Evolutionary conservation across 1,140 invertebrate species (phyloP).

Genomic region (Drosophila lowei): DNA sequence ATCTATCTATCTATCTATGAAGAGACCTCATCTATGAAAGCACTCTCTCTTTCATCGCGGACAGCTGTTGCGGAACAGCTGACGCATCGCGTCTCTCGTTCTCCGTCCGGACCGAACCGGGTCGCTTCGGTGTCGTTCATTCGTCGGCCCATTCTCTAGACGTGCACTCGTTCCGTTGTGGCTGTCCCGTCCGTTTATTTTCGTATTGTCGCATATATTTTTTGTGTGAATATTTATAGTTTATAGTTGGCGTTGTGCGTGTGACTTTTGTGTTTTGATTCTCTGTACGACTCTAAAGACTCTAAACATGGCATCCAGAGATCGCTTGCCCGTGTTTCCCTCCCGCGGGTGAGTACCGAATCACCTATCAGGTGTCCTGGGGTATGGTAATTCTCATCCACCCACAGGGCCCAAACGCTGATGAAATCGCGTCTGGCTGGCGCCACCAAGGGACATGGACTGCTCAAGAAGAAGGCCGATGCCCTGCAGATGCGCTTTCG

Average conservation of each 20-base stretch:
- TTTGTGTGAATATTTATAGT: slow-evolving; percentile 78
- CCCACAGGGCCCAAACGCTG: slow-evolving; percentile 89
- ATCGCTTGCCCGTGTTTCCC: slow-evolving; percentile 97
- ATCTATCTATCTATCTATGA: too few species aligned
- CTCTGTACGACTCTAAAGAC: background rate
- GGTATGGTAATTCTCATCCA: background rate
- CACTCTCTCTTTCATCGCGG: background rate
- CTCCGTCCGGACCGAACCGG: background rate
- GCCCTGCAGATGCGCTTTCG: slow-evolving; percentile 99
- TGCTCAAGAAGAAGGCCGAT: slow-evolving; percentile 99
- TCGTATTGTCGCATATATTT: slow-evolving; percentile 73
- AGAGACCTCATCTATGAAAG: background rate
- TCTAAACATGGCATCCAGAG: slow-evolving; percentile 92
- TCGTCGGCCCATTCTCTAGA: slow-evolving; percentile 67
- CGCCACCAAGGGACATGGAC: slow-evolving; percentile 98
- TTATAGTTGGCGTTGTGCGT: slow-evolving; percentile 41
- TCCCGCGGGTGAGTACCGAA: slow-evolving; percentile 94
- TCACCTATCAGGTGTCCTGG: too few species aligned
- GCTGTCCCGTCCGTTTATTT: slow-evolving; percentile 63
- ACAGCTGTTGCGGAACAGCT: slow-evolving; percentile 43
- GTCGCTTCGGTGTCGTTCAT: slow-evolving; percentile 29
- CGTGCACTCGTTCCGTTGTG: slow-evolving; percentile 36
- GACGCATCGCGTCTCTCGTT: background rate
- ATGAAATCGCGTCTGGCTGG: slow-evolving; percentile 95
- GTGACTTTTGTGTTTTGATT: slow-evolving; percentile 27